Conservation (phyloP, 2,113 vertebrate species). For the Solea solea region DNA sequence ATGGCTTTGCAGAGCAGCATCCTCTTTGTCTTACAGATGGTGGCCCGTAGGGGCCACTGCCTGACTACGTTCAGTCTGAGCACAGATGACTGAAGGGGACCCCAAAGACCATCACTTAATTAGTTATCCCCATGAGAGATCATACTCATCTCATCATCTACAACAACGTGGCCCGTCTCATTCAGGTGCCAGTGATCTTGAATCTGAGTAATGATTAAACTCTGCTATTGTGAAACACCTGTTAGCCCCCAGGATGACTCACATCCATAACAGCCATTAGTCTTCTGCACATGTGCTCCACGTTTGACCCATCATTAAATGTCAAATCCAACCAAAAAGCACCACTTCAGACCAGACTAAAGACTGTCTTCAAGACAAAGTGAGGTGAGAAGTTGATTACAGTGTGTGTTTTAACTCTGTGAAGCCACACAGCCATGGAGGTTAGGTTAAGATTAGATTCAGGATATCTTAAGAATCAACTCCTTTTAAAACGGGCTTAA, state of each 20-base stretch:
- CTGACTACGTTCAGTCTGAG: conserved; percentile 54
- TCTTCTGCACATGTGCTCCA: conserved; percentile 8
- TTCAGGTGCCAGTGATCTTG: conserved; percentile 12
- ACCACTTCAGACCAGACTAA: conserved; percentile 27
- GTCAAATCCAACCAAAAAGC: conserved; percentile 6
- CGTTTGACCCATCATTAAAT: conserved; percentile 1
- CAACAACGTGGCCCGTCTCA: conserved; percentile 17
- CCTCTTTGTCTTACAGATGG: conserved; percentile 64
- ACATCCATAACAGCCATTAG: neutral
- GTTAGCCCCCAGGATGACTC: conserved; percentile 4
- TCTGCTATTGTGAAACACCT: conserved; percentile 26
- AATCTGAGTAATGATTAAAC: conserved; percentile 42
- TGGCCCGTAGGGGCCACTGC: conserved; percentile 79
- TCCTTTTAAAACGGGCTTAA: no score
- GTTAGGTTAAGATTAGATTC: no score
- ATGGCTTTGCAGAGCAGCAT: conserved; percentile 39
- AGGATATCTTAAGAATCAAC: no score
- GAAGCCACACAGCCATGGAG: no score
- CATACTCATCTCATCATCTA: conserved; percentile 34
- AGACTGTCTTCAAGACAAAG: conserved; percentile 23
- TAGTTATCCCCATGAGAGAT: conserved; percentile 45
- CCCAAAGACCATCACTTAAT: conserved; percentile 52
- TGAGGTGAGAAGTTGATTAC: neutral
- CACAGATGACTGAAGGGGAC: conserved; percentile 40
- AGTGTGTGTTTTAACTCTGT: no score